Percentiles rank a stretch among this genome's conserved stretches.
Evolutionary conservation across 2,113 vertebrate genomes (phyloP).

Genomic region (Tupaia chinensis): DNA sequence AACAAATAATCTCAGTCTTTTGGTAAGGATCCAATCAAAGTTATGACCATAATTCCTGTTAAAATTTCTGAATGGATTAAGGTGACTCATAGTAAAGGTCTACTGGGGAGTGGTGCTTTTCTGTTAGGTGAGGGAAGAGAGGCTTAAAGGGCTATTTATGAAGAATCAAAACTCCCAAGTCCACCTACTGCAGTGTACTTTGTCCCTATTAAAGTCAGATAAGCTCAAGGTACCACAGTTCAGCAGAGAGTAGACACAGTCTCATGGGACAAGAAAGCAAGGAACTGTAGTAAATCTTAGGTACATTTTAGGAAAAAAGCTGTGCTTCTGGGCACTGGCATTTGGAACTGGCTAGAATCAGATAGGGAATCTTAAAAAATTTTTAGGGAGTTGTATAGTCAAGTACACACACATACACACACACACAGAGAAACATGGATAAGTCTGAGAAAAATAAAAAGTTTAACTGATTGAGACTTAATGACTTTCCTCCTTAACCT

Average conservation of each 20-base stretch:
- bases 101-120: background rate
- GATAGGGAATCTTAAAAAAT: background rate
- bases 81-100: background rate
- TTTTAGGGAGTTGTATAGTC: background rate
- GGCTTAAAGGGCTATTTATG: background rate
- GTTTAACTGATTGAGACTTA: background rate
- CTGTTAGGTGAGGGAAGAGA: background rate
- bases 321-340: background rate
- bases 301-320: background rate
- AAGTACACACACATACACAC: background rate
- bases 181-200: too few species aligned
- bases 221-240: background rate
- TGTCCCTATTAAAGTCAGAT: background rate
- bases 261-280: background rate
- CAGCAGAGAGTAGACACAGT: background rate
- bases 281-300: background rate
- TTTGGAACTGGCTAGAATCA: constrained; percentile 20
- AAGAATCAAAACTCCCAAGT: too few species aligned
- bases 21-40: background rate
- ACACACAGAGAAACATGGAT: too few species aligned
- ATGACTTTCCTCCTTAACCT: background rate
- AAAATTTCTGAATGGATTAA: constrained; percentile 26
- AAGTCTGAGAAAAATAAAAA: background rate
- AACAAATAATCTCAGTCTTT: constrained; percentile 25
- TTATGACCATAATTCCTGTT: constrained; percentile 32